phyloP scores from a whole-genome alignment of 2,888 invertebrate species.

The Taenaris catops region DNA sequence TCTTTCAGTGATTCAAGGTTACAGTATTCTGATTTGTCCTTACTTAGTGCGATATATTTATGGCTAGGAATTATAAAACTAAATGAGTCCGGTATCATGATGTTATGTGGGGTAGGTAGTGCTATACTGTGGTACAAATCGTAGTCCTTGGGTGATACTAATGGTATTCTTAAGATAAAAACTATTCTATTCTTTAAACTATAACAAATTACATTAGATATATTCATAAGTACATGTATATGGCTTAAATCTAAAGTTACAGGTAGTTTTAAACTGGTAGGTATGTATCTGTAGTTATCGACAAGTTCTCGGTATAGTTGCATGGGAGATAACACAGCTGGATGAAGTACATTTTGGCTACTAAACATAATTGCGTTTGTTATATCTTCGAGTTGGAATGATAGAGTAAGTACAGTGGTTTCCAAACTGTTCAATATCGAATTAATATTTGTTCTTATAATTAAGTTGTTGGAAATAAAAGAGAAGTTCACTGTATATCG shows the following conservation, averaged over 20 bases:
- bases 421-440: too few relatives aligned
- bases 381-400: constrained; percentile 18
- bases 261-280: constrained; percentile 15
- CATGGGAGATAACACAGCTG: constrained; percentile 25
- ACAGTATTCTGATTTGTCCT: not conserved
- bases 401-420: not conserved
- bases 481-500: too few relatives aligned
- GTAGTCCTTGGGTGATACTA: constrained; percentile 9
- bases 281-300: constrained; percentile 21
- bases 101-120: not conserved
- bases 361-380: constrained; percentile 23
- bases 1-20: not conserved
- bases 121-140: constrained; percentile 17
- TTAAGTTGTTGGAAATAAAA: too few relatives aligned
- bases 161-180: constrained; percentile 14
- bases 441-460: too few relatives aligned
- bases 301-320: constrained; percentile 24
- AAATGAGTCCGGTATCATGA: not conserved
- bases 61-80: not conserved
- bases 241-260: constrained; percentile 14
- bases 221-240: constrained; percentile 16
- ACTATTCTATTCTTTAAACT: constrained; percentile 15
- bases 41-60: not conserved
- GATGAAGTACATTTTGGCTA: constrained; percentile 24
- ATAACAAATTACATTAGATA: constrained; percentile 21